phyloP scores from a whole-genome alignment of 1,140 invertebrate species.

The Hermatobates lingyangjiaoensis region DNA sequence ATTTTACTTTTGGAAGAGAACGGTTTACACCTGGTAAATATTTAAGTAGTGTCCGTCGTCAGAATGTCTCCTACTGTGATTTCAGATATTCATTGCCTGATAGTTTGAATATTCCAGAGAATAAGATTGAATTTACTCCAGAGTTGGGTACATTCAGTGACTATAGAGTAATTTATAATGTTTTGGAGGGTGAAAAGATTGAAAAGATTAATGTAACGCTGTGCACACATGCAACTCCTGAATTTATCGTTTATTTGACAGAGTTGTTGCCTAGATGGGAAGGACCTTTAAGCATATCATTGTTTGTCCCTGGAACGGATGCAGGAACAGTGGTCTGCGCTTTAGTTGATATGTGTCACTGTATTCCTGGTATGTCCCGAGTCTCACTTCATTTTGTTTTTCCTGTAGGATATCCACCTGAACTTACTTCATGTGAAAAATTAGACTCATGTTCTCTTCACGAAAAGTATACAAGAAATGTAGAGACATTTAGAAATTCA shows the following conservation, averaged over 20 bases:
- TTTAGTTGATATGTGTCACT: conserved; percentile 39
- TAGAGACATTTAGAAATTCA: conserved; percentile 11
- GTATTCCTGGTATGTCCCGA: conserved; percentile 41
- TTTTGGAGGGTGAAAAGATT: conserved; percentile 27
- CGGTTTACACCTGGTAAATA: conserved; percentile 17
- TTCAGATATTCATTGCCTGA: conserved; percentile 40
- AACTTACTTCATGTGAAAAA: conserved; percentile 9
- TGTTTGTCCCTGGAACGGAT: conserved; percentile 48
- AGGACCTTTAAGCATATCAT: conserved; percentile 48
- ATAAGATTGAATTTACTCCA: conserved; percentile 28
- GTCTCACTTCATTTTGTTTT: conserved; percentile 50
- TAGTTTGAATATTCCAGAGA: conserved; percentile 28
- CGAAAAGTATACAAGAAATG: conserved; percentile 7
- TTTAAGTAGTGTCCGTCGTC: conserved; percentile 21
- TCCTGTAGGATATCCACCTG: conserved; percentile 25
- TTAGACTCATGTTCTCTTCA: conserved; percentile 6
- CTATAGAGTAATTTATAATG: conserved; percentile 44
- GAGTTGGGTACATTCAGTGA: conserved; percentile 32
- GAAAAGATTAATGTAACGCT: conserved; percentile 33
- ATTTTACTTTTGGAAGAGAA: neutral
- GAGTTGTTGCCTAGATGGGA: conserved; percentile 51
- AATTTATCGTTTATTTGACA: conserved; percentile 47
- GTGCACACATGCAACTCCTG: conserved; percentile 52
- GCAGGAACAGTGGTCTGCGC: conserved; percentile 36
- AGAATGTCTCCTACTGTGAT: conserved; percentile 35